Evolutionary conservation across 2,888 invertebrate species (phyloP), one percentile per base, ranked within the genome.

Genomic region (Pegoplata infirma): DNA sequence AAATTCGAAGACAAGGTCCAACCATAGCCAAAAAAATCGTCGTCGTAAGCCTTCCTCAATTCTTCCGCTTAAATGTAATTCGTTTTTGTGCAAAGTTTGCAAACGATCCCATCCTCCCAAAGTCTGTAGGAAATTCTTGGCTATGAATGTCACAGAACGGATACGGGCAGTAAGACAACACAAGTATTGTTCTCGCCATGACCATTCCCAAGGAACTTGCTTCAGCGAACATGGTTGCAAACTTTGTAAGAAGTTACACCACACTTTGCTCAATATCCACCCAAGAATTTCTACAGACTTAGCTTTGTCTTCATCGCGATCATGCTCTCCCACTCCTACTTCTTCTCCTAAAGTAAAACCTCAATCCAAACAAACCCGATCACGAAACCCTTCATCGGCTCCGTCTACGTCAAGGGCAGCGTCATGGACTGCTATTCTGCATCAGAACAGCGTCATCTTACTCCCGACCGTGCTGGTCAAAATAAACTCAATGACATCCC

Each of bases 161-260:
- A 16, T 46, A 1, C 36, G 17, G 5, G 25, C 25, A n/a, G 21
- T 51, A 1, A 23, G 25, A 1, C 21, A 2, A 5, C 23, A 6
- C 23, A 49, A 36, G 8, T 68, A 68, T 16, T 71, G 71, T n/a
- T n/a, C n/a, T n/a, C n/a, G n/a, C n/a, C n/a, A n/a, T 25, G 19
- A 32, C 6, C 47, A 72, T 10, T 72, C 63, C 0, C 21, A 63
- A 12, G 51, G 44, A 5, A 46, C 61, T 1, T 61, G 61, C 8
- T 61, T 61, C n/a, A 16, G 47, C 4, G 36, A 51, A 14, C 63
- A 51, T 21, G 63, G 49, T 7, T 36, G 49, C 21, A 64, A 64
- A 36, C 3, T 10, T n/a, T 63, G 63, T 2, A 12, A 7, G 1
- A 49, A 51, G 12, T 23, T 36, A 10, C 64, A 64, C 16, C 36